Conservation (phyloP, 2,888 invertebrate species). For the Microchrysa polita region DNA sequence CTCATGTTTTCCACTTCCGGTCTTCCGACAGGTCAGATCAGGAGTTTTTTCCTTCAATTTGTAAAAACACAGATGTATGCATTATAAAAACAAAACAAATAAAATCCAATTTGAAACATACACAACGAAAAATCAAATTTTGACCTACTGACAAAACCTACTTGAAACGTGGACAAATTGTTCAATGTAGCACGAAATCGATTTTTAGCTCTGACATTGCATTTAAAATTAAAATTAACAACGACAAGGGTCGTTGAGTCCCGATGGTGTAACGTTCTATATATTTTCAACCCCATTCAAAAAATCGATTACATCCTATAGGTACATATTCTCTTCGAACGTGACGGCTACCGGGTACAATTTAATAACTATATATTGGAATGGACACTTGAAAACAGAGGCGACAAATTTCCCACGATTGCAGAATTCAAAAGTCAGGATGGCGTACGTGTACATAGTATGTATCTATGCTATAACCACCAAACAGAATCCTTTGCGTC, state of each 20-base stretch:
- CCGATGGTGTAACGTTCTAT: too few species aligned
- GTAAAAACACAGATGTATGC: too few species aligned
- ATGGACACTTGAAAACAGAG: neutral
- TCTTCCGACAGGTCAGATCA: too few species aligned
- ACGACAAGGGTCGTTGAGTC: neutral
- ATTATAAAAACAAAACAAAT: too few species aligned
- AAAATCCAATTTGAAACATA: too few species aligned
- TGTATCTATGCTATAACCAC: too few species aligned
- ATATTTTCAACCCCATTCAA: neutral
- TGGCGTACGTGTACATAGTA: neutral
- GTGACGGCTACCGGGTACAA: too few species aligned
- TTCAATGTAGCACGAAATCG: neutral
- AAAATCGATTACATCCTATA: neutral
- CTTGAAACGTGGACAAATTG: neutral
- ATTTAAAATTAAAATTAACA: neutral
- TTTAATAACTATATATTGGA: neutral
- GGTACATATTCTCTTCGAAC: neutral
- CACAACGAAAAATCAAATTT: too few species aligned
- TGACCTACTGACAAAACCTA: too few species aligned
- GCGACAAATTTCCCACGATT: neutral
- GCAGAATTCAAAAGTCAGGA: neutral
- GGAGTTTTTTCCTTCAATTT: too few species aligned
- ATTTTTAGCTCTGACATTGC: constrained; percentile 2
- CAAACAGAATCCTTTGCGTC: neutral
- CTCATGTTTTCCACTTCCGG: too few species aligned